phyloP scores from a whole-genome alignment of 2,113 vertebrate species.

The Ammospiza nelsoni region DNA sequence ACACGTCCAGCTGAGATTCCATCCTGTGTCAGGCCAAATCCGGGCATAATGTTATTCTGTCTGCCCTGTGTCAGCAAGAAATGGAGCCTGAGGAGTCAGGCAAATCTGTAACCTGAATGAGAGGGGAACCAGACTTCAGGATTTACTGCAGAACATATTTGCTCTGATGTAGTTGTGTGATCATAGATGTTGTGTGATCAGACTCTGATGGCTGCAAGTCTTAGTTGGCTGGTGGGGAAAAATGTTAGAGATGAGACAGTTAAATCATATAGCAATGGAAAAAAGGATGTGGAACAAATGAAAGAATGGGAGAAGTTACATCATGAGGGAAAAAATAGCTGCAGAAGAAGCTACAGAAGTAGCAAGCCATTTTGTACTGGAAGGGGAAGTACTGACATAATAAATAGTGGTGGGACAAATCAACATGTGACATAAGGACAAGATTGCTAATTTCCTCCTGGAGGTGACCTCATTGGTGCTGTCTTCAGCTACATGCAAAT shows the following conservation, averaged over 20 bases:
- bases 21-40: neutral
- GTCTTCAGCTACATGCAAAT: neutral
- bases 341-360: neutral
- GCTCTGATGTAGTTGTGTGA: neutral
- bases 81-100: neutral
- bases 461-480: neutral
- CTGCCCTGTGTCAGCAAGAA: neutral
- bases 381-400: constrained; percentile 9
- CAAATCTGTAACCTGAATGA: neutral
- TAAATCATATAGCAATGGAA: neutral
- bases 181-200: neutral
- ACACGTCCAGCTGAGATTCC: neutral
- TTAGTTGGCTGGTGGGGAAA: neutral
- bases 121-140: neutral
- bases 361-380: neutral
- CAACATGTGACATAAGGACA: neutral
- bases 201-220: neutral
- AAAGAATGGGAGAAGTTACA: constrained; percentile 1
- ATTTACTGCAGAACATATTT: neutral
- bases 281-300: constrained; percentile 15
- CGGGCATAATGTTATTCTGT: neutral
- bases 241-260: neutral
- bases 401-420: neutral
- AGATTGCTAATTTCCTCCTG: constrained; percentile 15
- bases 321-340: constrained; percentile 14